These are phyloP conservation scores for Entomobrya proxima DNA, from an alignment of 2,888 invertebrate genomes.

Conservation along the genomic window DNA sequence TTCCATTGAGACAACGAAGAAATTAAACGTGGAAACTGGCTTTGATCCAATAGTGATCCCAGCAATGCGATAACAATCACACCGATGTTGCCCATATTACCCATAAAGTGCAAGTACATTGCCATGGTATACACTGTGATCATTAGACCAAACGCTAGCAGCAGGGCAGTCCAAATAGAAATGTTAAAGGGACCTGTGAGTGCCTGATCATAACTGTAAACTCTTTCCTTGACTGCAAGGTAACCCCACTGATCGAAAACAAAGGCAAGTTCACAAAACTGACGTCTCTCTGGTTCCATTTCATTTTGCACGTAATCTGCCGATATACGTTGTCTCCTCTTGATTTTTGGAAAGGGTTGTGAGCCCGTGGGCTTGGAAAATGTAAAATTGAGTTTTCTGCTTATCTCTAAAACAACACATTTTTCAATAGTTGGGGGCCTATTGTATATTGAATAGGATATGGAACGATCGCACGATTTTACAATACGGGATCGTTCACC, in stretches of 20 bases:
- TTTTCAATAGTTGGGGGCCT: background rate
- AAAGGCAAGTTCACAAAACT: constrained; percentile 36
- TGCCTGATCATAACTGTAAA: background rate
- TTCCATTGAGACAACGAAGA: background rate
- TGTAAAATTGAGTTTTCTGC: background rate
- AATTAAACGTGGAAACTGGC: background rate
- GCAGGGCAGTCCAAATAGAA: background rate
- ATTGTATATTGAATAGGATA: background rate
- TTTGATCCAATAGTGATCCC: constrained; percentile 17
- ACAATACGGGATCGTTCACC: background rate
- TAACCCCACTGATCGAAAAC: constrained; percentile 41
- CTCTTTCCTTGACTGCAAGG: background rate
- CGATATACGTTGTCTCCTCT: background rate
- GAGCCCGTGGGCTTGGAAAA: background rate
- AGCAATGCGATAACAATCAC: background rate
- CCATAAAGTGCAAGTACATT: background rate
- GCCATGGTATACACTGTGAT: background rate
- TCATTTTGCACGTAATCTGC: background rate
- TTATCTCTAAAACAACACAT: background rate
- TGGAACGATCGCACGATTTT: constrained; percentile 5
- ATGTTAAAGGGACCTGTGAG: constrained; percentile 24
- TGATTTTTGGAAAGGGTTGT: background rate
- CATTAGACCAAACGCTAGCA: background rate
- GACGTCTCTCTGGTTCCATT: background rate
- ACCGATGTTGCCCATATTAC: background rate